Conservation (phyloP, 2,797 vertebrate genomes). For the Rhodeus uyekii region DNA sequence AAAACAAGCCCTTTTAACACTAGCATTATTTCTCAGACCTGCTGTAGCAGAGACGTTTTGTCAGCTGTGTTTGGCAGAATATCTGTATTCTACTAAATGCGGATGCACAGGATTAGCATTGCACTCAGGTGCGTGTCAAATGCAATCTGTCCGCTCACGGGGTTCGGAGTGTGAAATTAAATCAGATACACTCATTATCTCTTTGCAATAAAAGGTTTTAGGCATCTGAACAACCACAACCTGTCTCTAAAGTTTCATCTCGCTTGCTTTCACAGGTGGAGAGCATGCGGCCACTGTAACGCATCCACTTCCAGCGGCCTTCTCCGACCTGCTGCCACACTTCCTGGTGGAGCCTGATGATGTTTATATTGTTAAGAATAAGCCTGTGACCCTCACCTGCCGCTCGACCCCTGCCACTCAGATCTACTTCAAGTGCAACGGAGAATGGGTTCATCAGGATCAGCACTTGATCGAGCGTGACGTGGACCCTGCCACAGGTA, state of each 20-base stretch:
- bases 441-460: slow-evolving; percentile 97
- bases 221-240: slow-evolving; percentile 12
- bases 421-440: slow-evolving; percentile 99
- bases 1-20: not conserved
- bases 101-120: slow-evolving; percentile 19
- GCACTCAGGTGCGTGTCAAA: slow-evolving; percentile 35
- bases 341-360: slow-evolving; percentile 95
- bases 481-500: slow-evolving; percentile 87
- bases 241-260: slow-evolving; percentile 4
- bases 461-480: slow-evolving; percentile 91
- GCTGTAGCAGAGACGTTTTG: not conserved
- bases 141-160: slow-evolving; percentile 42
- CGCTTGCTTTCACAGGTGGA: slow-evolving; percentile 74
- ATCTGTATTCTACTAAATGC: not conserved
- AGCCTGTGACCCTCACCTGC: slow-evolving; percentile 92
- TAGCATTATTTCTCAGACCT: slow-evolving; percentile 13
- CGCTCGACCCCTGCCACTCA: slow-evolving; percentile 94
- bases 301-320: slow-evolving; percentile 81
- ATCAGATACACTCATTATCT: slow-evolving; percentile 49
- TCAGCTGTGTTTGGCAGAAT: slow-evolving; percentile 3
- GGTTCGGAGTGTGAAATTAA: slow-evolving; percentile 41
- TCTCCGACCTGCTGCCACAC: slow-evolving; percentile 90
- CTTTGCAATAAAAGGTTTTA: slow-evolving; percentile 34
- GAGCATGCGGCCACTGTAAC: slow-evolving; percentile 88
- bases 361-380: slow-evolving; percentile 98